Conservation (phyloP, 2,113 vertebrate species). For the Corynorhinus townsendii region DNA sequence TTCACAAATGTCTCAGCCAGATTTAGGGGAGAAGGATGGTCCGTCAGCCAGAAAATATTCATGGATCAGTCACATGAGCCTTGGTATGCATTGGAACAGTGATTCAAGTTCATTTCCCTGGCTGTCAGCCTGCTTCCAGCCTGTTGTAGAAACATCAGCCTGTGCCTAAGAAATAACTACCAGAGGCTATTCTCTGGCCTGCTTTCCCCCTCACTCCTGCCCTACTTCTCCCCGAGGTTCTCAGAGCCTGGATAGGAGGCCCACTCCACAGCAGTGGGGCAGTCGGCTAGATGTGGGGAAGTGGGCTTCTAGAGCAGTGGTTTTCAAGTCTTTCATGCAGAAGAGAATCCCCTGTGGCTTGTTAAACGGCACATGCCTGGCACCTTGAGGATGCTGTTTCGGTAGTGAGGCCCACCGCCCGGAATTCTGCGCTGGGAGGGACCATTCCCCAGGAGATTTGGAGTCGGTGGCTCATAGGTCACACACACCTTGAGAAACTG, state of each 20-base stretch:
- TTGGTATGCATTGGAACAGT: not conserved
- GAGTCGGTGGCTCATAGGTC: not conserved
- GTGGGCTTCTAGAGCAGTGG: not conserved
- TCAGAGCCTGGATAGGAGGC: not conserved
- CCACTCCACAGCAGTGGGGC: not conserved
- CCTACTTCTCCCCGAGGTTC: too few species aligned
- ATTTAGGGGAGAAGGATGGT: not conserved
- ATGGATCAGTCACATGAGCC: not conserved
- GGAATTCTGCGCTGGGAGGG: not conserved
- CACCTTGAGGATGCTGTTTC: not conserved
- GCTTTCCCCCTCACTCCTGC: not conserved
- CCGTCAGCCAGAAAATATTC: not conserved
- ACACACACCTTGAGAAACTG: not conserved
- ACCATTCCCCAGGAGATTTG: not conserved
- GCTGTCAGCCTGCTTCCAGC: not conserved
- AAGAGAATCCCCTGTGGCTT: not conserved
- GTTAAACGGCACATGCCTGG: not conserved
- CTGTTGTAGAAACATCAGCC: not conserved
- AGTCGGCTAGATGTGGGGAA: not conserved
- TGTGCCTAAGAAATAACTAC: not conserved
- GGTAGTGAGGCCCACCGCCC: not conserved
- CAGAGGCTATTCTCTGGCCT: not conserved
- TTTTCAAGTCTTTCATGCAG: not conserved
- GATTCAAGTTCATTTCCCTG: not conserved
- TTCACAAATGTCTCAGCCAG: not conserved